Evolutionary conservation across 2,888 invertebrate species (phyloP).

Genomic region (Oligia fasciuncula): DNA sequence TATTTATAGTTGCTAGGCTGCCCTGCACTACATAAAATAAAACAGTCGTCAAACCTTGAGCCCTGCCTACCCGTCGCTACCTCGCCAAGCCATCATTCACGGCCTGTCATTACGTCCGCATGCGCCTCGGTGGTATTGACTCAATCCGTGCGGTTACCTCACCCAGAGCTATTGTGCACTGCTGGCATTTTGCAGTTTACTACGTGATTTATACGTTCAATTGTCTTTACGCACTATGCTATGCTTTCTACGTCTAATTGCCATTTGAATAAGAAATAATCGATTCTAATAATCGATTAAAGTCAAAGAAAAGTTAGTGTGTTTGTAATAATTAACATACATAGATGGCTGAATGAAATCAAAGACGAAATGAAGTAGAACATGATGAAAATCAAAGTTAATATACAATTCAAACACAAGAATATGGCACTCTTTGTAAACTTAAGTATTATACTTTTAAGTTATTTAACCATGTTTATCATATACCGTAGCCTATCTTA

Average conservation of each 20-base stretch:
- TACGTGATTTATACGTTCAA: slow-evolving; percentile 49
- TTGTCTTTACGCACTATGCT: slow-evolving; percentile 31
- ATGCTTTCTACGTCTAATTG: slow-evolving; percentile 21
- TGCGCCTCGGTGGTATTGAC: slow-evolving; percentile 44
- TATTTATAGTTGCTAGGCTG: slow-evolving; percentile 12
- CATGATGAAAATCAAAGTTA: background rate
- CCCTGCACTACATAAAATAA: slow-evolving; percentile 28
- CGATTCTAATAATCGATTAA: background rate
- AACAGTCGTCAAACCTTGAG: slow-evolving; percentile 34
- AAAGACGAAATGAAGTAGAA: background rate
- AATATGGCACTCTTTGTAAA: background rate
- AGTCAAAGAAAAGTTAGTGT: background rate
- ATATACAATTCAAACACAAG: background rate
- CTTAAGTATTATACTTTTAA: background rate
- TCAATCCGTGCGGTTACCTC: slow-evolving; percentile 62
- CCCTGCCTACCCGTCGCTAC: slow-evolving; percentile 35
- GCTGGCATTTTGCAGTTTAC: slow-evolving; percentile 43
- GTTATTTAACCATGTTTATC: background rate
- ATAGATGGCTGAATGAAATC: background rate
- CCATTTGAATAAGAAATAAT: background rate
- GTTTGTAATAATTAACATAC: background rate
- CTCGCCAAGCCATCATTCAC: slow-evolving; percentile 57
- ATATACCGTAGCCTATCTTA: slow-evolving; percentile 11
- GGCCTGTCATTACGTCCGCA: slow-evolving; percentile 61
- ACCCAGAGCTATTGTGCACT: slow-evolving; percentile 53